Evolutionary conservation across 2,113 vertebrate species (phyloP).

Genomic region (Xiphophorus maculatus): DNA sequence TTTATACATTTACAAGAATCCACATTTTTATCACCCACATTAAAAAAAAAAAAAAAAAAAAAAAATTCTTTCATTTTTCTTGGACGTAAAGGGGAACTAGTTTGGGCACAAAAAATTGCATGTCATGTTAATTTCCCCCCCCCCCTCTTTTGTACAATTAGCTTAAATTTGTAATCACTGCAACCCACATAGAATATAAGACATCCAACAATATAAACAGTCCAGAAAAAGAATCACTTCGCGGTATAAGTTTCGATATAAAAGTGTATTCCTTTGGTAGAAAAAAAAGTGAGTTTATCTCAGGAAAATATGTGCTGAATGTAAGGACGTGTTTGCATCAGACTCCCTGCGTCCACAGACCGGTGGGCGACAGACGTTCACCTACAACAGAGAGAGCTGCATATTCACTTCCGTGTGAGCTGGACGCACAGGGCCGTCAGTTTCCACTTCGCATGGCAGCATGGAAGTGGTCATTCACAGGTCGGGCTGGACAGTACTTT

Average conservation of each 20-base stretch:
- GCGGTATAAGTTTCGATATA: conserved; percentile 50
- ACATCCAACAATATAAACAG: conserved; percentile 63
- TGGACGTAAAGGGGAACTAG: background rate
- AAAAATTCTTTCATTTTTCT: background rate
- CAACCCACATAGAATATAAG: conserved; percentile 55
- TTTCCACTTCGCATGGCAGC: conserved; percentile 18
- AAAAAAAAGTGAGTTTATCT: conserved; percentile 53
- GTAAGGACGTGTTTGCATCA: conserved; percentile 47
- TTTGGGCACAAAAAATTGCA: background rate
- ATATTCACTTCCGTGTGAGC: conserved; percentile 40
- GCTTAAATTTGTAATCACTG: conserved; percentile 50
- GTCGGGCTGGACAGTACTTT: conserved; percentile 73
- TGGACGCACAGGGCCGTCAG: conserved; percentile 36
- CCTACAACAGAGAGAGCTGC: conserved; percentile 49
- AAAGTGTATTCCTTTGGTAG: conserved; percentile 76
- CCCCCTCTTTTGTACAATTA: conserved; percentile 57
- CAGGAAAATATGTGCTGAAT: conserved; percentile 52
- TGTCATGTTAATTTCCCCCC: background rate
- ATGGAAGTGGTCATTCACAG: conserved; percentile 65
- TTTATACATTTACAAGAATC: conserved; percentile 64
- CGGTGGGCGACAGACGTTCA: conserved; percentile 46
- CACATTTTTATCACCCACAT: background rate
- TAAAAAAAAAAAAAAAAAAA: background rate
- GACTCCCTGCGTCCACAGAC: conserved; percentile 34
- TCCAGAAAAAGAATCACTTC: conserved; percentile 38